These are phyloP conservation scores for Gymnorhina tibicen DNA, from an alignment of 2,113 vertebrate species.

Conservation along the genomic window DNA sequence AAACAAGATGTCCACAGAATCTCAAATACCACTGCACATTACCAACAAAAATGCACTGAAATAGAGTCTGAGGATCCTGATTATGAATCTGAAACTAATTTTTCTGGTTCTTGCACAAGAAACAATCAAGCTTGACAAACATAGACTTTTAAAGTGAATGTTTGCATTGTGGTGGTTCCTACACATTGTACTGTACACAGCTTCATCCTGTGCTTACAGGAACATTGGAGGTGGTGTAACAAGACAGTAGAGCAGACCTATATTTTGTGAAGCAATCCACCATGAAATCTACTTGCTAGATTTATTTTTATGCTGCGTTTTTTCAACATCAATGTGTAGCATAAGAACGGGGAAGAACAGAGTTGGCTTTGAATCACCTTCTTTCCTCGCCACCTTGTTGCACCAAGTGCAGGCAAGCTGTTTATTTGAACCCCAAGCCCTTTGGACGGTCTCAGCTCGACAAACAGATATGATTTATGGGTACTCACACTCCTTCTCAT, in stretches of 20 bases:
- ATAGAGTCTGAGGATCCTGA: neutral
- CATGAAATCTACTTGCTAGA: neutral
- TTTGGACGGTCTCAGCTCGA: neutral
- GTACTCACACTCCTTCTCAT: conserved; percentile 32
- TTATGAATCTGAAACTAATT: neutral
- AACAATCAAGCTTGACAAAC: neutral
- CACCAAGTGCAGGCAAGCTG: neutral
- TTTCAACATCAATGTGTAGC: neutral
- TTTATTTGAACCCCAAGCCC: neutral
- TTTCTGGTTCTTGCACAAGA: neutral
- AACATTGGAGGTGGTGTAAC: neutral
- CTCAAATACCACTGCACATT: neutral
- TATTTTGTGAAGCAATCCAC: neutral
- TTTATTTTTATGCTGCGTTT: neutral
- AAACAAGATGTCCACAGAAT: neutral
- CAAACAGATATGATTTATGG: conserved; percentile 36
- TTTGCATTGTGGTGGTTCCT: neutral
- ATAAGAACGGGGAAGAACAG: neutral
- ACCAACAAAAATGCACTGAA: neutral
- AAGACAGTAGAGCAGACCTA: neutral
- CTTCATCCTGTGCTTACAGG: neutral
- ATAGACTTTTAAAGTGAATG: neutral
- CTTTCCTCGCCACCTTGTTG: neutral
- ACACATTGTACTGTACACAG: neutral
- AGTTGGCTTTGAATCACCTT: neutral